Evolutionary conservation across 2,888 invertebrate species (phyloP).

Genomic region (Spodoptera exigua): DNA sequence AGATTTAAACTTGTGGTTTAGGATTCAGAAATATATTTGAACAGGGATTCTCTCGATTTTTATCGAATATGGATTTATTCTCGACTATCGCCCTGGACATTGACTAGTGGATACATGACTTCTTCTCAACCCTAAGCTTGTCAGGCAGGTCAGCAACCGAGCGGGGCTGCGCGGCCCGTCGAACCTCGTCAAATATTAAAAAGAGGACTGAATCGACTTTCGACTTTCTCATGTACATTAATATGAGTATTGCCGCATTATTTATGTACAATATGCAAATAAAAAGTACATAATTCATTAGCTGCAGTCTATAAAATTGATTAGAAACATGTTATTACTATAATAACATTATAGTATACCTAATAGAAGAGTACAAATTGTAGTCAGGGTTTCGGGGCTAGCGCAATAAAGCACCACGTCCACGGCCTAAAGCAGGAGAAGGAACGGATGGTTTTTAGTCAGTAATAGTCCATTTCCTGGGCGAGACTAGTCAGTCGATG

Average conservation of each 20-base stretch:
- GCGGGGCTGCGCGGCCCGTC: slow-evolving; percentile 63
- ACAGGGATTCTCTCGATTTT: no score
- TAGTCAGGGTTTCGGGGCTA: no score
- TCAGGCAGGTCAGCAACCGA: slow-evolving; percentile 68
- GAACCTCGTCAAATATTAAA: slow-evolving; percentile 81
- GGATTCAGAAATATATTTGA: no score
- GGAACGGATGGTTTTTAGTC: no score
- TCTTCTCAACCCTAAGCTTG: slow-evolving; percentile 65
- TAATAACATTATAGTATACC: no score
- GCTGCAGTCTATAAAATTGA: slow-evolving; percentile 4
- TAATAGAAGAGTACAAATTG: no score
- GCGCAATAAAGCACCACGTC: no score
- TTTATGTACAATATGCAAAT: slow-evolving; percentile 54
- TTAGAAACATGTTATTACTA: neutral
- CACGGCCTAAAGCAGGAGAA: no score
- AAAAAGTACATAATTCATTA: slow-evolving; percentile 29
- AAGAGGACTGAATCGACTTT: slow-evolving; percentile 75
- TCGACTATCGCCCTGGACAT: neutral
- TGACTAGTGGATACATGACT: slow-evolving; percentile 25
- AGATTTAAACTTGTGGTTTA: no score
- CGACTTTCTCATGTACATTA: slow-evolving; percentile 68
- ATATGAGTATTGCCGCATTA: slow-evolving; percentile 52
- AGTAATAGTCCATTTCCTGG: no score
- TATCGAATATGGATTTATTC: no score
- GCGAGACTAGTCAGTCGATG: no score